phyloP scores from a whole-genome alignment of 2,888 invertebrate species.

The Caenorhabditis angaria region DNA sequence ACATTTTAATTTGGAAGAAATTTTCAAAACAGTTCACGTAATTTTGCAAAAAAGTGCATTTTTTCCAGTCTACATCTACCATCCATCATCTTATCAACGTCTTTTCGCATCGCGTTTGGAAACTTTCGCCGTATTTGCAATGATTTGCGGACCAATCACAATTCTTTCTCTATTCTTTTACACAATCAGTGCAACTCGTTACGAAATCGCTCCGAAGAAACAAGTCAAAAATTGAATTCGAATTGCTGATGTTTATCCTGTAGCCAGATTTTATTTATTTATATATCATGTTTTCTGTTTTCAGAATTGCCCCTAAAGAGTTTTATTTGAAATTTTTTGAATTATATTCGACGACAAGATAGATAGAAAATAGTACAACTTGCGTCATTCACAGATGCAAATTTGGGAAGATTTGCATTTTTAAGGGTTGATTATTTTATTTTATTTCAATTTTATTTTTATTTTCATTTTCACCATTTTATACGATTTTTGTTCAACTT shows the following conservation, averaged over 20 bases:
- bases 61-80: not conserved
- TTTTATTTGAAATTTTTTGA: not conserved
- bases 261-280: too few species aligned
- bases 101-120: not conserved
- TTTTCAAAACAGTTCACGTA: too few species aligned
- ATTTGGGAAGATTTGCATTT: conserved; percentile 10
- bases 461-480: not conserved
- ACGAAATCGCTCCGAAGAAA: not conserved
- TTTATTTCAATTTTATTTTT: not conserved
- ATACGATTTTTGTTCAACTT: conserved; percentile 11
- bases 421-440: not conserved
- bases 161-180: conserved; percentile 13
- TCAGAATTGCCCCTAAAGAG: too few species aligned
- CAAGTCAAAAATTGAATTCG: not conserved
- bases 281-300: too few species aligned
- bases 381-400: conserved; percentile 11
- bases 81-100: not conserved
- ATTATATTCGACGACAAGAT: not conserved
- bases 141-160: conserved; percentile 12
- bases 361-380: not conserved
- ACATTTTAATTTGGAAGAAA: too few species aligned
- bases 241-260: not conserved
- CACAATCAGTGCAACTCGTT: not conserved
- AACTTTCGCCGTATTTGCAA: conserved; percentile 13
- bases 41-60: too few species aligned